phyloP scores from a whole-genome alignment of 2,888 invertebrate genomes.

The Asteroscopus sphinx region DNA sequence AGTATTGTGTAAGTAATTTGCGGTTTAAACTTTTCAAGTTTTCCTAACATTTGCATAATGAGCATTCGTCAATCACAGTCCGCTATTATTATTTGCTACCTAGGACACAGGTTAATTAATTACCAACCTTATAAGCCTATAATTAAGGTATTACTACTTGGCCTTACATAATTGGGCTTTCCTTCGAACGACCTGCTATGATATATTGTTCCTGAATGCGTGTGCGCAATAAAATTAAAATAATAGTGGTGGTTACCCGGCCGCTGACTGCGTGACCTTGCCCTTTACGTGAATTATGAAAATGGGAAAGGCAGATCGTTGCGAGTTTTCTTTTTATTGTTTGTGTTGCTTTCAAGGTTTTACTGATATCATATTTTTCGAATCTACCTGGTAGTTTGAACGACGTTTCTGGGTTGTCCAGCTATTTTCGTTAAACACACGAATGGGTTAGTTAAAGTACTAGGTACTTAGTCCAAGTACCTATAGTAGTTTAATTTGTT shows the following conservation, averaged over 20 bases:
- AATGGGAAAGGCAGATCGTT: slow-evolving; percentile 44
- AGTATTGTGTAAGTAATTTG: no score
- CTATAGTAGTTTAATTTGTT: no score
- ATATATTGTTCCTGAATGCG: slow-evolving; percentile 65
- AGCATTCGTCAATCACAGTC: slow-evolving; percentile 39
- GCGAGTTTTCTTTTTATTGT: slow-evolving; percentile 46
- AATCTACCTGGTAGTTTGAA: background rate
- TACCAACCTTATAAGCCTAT: slow-evolving; percentile 31
- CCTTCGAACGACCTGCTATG: slow-evolving; percentile 60
- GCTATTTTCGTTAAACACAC: no score
- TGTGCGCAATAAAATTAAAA: slow-evolving; percentile 61
- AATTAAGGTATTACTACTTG: slow-evolving; percentile 51
- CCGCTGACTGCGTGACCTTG: slow-evolving; percentile 51
- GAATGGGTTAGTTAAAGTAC: no score
- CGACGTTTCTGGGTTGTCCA: no score
- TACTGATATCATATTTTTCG: slow-evolving; percentile 9
- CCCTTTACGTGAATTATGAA: slow-evolving; percentile 54
- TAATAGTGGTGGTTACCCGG: slow-evolving; percentile 38
- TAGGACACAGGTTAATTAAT: slow-evolving; percentile 34
- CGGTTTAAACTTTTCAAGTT: no score
- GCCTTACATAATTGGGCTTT: slow-evolving; percentile 25
- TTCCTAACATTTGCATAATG: background rate
- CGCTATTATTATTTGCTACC: slow-evolving; percentile 18
- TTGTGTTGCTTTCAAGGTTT: slow-evolving; percentile 20
- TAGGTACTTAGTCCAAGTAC: no score